Evolutionary conservation across 1,140 invertebrate species (phyloP).

Genomic region (Stenopsyche tienmushanensis): DNA sequence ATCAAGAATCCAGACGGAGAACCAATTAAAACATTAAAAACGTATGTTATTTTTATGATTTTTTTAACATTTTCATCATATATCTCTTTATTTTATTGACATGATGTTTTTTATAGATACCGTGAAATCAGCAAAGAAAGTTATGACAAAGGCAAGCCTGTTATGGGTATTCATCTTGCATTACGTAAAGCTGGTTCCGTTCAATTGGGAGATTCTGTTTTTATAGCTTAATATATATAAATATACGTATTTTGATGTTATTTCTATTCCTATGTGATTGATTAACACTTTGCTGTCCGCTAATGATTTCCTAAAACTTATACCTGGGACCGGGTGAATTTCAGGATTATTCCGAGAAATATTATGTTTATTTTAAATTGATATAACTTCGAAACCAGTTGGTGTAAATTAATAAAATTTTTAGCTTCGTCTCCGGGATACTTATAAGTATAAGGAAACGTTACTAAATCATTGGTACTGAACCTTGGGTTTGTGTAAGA

Average conservation of each 20-base stretch:
- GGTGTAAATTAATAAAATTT: background rate
- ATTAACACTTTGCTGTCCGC: too few species aligned
- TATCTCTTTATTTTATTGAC: background rate
- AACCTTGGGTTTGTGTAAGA: too few species aligned
- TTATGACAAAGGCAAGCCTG: conserved; percentile 18
- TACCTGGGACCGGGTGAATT: too few species aligned
- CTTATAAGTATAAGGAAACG: background rate
- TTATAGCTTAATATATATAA: conserved; percentile 3
- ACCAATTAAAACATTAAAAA: conserved; percentile 54
- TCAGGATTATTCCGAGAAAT: too few species aligned
- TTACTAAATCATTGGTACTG: too few species aligned
- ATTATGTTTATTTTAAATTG: too few species aligned
- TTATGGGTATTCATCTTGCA: conserved; percentile 37
- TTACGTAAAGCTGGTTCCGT: conserved; percentile 26
- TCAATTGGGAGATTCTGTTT: conserved; percentile 27
- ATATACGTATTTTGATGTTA: background rate
- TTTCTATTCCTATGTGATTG: background rate
- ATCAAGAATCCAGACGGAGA: conserved; percentile 51
- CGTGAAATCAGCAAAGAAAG: conserved; percentile 26
- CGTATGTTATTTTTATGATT: conserved; percentile 23
- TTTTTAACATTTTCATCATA: background rate
- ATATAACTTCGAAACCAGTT: background rate
- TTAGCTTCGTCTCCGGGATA: background rate
- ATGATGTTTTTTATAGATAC: conserved; percentile 26
- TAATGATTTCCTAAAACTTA: background rate